Percentiles rank a stretch among this genome's conserved stretches.
Conservation (phyloP, 2,113 vertebrate genomes). For the Illadopsis cleaveri region DNA sequence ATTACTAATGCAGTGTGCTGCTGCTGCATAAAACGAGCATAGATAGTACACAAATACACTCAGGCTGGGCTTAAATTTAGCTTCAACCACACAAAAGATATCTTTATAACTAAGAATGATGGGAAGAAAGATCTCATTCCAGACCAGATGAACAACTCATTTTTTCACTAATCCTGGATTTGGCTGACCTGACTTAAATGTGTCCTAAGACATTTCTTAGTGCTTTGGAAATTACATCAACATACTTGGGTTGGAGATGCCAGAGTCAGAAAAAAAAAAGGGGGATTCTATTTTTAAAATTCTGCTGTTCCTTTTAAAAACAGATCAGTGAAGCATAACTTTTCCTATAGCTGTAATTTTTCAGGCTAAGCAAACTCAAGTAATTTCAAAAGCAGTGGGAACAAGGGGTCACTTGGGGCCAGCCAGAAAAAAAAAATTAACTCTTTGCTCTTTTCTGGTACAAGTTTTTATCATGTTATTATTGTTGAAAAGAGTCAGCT, state of each 20-base stretch:
- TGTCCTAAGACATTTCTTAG: constrained; percentile 62
- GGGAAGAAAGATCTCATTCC: constrained; percentile 52
- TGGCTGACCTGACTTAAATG: constrained; percentile 61
- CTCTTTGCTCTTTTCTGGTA: background rate
- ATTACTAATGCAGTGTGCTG: background rate
- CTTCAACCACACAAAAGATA: constrained; percentile 39
- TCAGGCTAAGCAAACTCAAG: constrained; percentile 45
- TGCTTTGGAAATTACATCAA: constrained; percentile 68
- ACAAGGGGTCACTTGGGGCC: constrained; percentile 32
- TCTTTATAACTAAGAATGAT: constrained; percentile 53
- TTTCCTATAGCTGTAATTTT: constrained; percentile 46
- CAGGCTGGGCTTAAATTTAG: constrained; percentile 41
- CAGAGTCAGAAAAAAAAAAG: background rate
- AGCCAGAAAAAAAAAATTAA: constrained; percentile 2
- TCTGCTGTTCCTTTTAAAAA: constrained; percentile 52
- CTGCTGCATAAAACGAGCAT: background rate
- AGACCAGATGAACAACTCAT: constrained; percentile 45
- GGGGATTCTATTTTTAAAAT: constrained; percentile 57
- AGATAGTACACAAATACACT: constrained; percentile 18
- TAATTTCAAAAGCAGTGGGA: constrained; percentile 51
- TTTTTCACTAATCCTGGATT: constrained; percentile 58
- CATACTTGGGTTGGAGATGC: constrained; percentile 41
- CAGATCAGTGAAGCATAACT: constrained; percentile 31
- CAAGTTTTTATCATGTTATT: background rate
- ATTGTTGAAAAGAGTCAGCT: background rate